Evolutionary conservation across 2,797 vertebrate species (phyloP).

Genomic region (Macrochelys suwanniensis): DNA sequence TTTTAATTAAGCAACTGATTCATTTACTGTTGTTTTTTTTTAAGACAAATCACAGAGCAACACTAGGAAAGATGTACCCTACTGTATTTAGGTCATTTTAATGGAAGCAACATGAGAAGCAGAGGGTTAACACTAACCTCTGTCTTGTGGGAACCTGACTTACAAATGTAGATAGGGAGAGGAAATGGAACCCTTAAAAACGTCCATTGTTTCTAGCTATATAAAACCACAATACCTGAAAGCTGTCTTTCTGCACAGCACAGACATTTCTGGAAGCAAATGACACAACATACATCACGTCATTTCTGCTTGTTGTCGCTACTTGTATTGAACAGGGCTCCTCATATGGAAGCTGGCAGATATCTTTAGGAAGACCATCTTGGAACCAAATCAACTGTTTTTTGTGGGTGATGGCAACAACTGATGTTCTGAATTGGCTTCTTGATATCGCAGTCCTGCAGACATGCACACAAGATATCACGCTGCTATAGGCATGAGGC

Average conservation of each 20-base stretch:
- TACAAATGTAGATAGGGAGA: rapidly evolving
- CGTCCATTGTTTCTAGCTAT: background rate
- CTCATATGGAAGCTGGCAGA: constrained; percentile 89
- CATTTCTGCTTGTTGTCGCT: constrained; percentile 80
- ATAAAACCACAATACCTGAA: constrained; percentile 85
- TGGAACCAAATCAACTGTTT: constrained; percentile 91
- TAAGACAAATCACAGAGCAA: background rate
- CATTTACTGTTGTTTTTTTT: background rate
- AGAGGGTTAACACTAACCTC: background rate
- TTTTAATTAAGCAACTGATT: background rate
- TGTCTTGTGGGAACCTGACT: background rate
- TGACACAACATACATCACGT: constrained; percentile 83
- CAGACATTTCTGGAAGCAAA: constrained; percentile 86
- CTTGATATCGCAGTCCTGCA: constrained; percentile 74
- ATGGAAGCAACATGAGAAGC: background rate
- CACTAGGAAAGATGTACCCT: background rate
- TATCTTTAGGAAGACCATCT: constrained; percentile 84
- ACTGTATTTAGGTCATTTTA: background rate
- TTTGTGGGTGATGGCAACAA: constrained; percentile 84
- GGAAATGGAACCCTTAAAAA: background rate
- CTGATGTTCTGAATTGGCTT: constrained; percentile 76
- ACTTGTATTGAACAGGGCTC: constrained; percentile 83
- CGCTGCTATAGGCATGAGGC: constrained; percentile 86
- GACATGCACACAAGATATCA: constrained; percentile 84
- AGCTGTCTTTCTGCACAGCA: constrained; percentile 87